A percentile compares a stretch with the other conserved stretches of the same genome.
These are phyloP conservation scores for Drosophila sulfurigaster DNA, from an alignment of 1,140 invertebrate genomes.

Conservation along the genomic window DNA sequence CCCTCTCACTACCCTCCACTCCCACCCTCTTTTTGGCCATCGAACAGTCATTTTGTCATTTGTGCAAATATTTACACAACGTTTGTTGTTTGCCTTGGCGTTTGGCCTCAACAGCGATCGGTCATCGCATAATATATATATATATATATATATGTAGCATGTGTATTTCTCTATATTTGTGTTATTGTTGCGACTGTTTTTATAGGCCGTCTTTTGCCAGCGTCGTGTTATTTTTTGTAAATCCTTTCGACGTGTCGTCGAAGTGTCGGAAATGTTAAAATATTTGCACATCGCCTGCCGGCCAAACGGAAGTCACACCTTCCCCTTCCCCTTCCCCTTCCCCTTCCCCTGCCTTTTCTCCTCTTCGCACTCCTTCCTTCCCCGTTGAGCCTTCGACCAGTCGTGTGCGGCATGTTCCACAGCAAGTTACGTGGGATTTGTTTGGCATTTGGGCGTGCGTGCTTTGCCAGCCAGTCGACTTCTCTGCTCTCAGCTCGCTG, in stretches of 20 bases:
- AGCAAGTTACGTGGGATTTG: slow-evolving; percentile 59
- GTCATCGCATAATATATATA: slow-evolving; percentile 8
- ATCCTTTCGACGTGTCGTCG: slow-evolving; percentile 78
- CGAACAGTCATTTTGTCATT: slow-evolving; percentile 51
- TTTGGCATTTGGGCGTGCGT: slow-evolving; percentile 60
- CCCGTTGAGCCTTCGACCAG: slow-evolving; percentile 1
- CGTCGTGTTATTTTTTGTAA: slow-evolving; percentile 56
- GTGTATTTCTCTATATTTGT: slow-evolving; percentile 5
- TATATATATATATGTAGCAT: background rate
- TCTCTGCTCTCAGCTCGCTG: background rate
- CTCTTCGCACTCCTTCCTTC: background rate
- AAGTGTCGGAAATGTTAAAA: slow-evolving; percentile 71
- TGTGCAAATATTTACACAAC: slow-evolving; percentile 61
- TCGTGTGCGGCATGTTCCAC: slow-evolving; percentile 11
- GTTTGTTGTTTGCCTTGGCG: slow-evolving; percentile 29
- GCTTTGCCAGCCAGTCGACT: slow-evolving; percentile 29
- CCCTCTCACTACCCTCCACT: background rate
- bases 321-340: background rate
- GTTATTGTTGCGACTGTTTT: slow-evolving; percentile 23
- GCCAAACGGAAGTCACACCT: slow-evolving; percentile 37
- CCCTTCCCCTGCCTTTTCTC: background rate
- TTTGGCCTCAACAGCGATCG: slow-evolving; percentile 17
- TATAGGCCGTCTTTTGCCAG: slow-evolving; percentile 39
- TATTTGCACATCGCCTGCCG: slow-evolving; percentile 70
- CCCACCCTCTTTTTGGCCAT: slow-evolving; percentile 4